Evolutionary conservation across 2,888 invertebrate species (phyloP).

Genomic region (Epistrophe grossulariae): DNA sequence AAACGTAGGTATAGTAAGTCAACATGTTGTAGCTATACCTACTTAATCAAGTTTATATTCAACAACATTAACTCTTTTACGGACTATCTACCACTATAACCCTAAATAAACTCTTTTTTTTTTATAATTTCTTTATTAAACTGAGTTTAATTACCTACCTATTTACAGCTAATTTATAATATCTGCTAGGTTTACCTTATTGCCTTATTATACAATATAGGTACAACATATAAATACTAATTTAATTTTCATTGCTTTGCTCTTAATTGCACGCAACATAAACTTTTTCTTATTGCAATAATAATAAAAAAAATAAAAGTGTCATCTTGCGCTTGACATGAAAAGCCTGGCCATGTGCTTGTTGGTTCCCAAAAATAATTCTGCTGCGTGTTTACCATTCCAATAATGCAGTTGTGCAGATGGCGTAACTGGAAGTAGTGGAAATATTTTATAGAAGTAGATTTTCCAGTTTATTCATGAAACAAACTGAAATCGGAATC

Average conservation of each 20-base stretch:
- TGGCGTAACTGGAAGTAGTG: conserved; percentile 50
- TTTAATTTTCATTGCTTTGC: conserved; percentile 28
- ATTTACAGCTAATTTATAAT: conserved; percentile 59
- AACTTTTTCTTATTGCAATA: conserved; percentile 25
- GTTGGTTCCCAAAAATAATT: conserved; percentile 13
- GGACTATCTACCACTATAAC: background rate
- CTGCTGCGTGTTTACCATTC: conserved; percentile 50
- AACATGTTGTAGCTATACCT: too few relatives aligned
- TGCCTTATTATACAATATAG: conserved; percentile 14
- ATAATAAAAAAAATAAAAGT: conserved; percentile 32
- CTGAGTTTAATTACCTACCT: conserved; percentile 39
- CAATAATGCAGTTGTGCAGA: conserved; percentile 54
- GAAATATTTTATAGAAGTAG: background rate
- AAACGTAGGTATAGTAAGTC: too few relatives aligned
- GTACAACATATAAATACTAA: conserved; percentile 13
- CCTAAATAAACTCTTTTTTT: background rate
- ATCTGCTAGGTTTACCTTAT: background rate
- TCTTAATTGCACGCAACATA: conserved; percentile 54
- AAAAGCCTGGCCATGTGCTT: conserved; percentile 62
- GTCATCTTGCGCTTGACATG: conserved; percentile 69
- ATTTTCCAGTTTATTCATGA: conserved; percentile 22
- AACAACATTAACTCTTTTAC: background rate
- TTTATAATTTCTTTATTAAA: conserved; percentile 30
- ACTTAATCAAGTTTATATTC: background rate
- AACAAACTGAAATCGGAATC: conserved; percentile 35